phyloP scores from a whole-genome alignment of 2,888 invertebrate genomes.

The Caenorhabditis parvicauda region DNA sequence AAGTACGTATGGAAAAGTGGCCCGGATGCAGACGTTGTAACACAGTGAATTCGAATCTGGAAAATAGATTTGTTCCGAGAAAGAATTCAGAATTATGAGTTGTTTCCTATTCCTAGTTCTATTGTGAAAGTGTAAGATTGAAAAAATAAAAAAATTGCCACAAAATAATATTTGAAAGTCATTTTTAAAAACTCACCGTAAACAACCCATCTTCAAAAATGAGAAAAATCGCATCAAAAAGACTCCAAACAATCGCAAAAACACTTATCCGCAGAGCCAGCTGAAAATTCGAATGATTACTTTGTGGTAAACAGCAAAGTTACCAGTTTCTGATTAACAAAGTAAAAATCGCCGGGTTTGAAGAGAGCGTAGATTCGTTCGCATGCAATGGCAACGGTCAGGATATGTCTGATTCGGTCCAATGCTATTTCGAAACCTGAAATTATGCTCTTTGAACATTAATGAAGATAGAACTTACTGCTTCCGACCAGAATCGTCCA shows the following conservation, averaged over 20 bases:
- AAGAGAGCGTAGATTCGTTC: constrained; percentile 36
- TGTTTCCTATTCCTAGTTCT: too few relatives aligned
- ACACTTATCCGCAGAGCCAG: constrained; percentile 24
- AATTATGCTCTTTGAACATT: background rate
- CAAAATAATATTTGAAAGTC: too few relatives aligned
- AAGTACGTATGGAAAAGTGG: constrained; percentile 39
- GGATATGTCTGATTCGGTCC: constrained; percentile 32
- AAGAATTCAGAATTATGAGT: too few relatives aligned
- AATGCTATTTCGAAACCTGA: constrained; percentile 40
- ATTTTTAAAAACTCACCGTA: constrained; percentile 25
- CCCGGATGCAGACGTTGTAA: constrained; percentile 41
- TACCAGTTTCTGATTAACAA: constrained; percentile 33
- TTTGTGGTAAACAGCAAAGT: background rate
- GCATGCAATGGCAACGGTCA: constrained; percentile 35
- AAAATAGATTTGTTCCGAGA: constrained; percentile 10
- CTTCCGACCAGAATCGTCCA: constrained; percentile 40
- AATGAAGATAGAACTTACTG: constrained; percentile 6
- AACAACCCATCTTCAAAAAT: constrained; percentile 32
- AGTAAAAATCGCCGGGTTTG: constrained; percentile 33
- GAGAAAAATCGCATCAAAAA: constrained; percentile 29
- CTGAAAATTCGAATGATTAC: constrained; percentile 10
- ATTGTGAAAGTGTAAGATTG: too few relatives aligned
- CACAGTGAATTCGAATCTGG: constrained; percentile 43
- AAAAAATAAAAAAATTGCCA: too few relatives aligned
- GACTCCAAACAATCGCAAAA: constrained; percentile 28